These are phyloP conservation scores for Eueremaeus valkanovi DNA, from an alignment of 2,888 invertebrate genomes.

Conservation along the genomic window DNA sequence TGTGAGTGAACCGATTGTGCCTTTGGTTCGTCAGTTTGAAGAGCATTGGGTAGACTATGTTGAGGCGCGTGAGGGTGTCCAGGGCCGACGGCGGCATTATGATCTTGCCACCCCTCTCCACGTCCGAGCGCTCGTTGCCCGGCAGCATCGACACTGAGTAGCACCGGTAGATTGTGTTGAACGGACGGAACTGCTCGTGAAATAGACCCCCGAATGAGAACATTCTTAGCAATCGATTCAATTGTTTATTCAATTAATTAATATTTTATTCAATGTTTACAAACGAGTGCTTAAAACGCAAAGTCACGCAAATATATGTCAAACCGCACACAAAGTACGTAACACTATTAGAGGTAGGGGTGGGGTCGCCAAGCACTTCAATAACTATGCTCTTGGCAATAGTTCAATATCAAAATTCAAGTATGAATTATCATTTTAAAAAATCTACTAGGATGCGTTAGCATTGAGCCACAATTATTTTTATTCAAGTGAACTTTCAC, in stretches of 20 bases:
- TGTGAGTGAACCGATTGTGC: conserved; percentile 75
- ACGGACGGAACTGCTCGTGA: conserved; percentile 61
- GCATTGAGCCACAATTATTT: too few species aligned
- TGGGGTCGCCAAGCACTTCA: not conserved
- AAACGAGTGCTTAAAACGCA: conserved; percentile 1
- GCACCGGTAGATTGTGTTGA: conserved; percentile 69
- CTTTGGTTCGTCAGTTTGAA: conserved; percentile 89
- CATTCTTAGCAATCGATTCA: conserved; percentile 47
- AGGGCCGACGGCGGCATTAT: conserved; percentile 97
- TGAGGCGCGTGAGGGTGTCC: conserved; percentile 83
- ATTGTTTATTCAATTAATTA: not conserved
- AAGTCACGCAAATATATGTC: conserved; percentile 1
- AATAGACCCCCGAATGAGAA: conserved; percentile 83
- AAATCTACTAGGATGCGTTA: too few species aligned
- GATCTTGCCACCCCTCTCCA: conserved; percentile 94
- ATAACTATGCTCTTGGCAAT: not conserved
- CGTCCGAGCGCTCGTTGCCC: conserved; percentile 86
- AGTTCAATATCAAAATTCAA: too few species aligned
- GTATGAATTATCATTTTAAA: too few species aligned
- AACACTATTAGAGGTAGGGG: too few species aligned
- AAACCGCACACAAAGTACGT: too few species aligned
- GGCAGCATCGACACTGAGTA: conserved; percentile 93
- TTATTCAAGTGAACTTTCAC: too few species aligned
- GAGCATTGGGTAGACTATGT: conserved; percentile 97
- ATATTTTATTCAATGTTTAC: not conserved